These are phyloP conservation scores for Coptodon bakossiorum DNA, from an alignment of 2,113 vertebrate genomes.

Conservation along the genomic window DNA sequence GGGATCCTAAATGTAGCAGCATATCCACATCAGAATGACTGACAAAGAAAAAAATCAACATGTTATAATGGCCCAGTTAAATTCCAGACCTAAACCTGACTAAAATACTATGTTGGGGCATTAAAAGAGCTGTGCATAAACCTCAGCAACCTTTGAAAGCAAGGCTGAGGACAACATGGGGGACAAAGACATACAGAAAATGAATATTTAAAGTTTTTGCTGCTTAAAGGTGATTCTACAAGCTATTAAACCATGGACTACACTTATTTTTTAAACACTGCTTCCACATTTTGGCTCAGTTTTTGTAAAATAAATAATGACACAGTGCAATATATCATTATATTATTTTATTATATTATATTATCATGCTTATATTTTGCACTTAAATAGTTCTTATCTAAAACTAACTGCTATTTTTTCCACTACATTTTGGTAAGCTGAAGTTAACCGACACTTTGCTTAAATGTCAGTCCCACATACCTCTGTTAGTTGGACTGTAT, in stretches of 20 bases:
- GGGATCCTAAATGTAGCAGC: background rate
- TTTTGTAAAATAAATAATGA: background rate
- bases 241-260: background rate
- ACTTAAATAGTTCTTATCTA: background rate
- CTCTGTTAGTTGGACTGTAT: slow-evolving; percentile 82
- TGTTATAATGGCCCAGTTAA: background rate
- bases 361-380: background rate
- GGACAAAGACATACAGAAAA: background rate
- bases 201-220: background rate
- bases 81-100: background rate
- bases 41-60: background rate
- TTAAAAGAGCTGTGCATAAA: background rate
- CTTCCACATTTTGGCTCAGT: background rate
- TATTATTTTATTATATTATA: background rate
- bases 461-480: slow-evolving; percentile 62
- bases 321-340: background rate
- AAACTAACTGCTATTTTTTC: background rate
- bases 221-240: background rate
- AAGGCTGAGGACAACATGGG: background rate
- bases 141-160: background rate
- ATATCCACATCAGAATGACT: background rate
- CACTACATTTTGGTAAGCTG: background rate
- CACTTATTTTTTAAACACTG: background rate
- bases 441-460: background rate
- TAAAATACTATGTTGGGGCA: background rate